Evolutionary conservation across 1,140 invertebrate species (phyloP).

Genomic region (Magallana ariakensis): DNA sequence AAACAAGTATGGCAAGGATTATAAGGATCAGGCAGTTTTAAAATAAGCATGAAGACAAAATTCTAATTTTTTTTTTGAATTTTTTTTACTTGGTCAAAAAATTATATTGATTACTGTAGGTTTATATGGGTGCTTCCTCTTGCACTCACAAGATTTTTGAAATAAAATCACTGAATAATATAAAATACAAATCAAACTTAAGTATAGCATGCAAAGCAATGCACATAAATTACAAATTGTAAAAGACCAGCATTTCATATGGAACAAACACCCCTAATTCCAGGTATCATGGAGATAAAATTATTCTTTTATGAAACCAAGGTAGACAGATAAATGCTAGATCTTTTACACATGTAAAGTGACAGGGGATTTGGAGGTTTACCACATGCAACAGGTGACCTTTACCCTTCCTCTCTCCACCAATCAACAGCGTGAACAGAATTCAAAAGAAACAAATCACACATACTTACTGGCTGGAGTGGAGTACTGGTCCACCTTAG

Average conservation of each 20-base stretch:
- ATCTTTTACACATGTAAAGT: constrained; percentile 1
- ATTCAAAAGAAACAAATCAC: constrained; percentile 16
- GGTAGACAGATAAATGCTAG: not conserved
- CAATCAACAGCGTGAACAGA: not conserved
- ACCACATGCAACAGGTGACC: constrained; percentile 10
- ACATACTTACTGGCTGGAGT: constrained; percentile 74
- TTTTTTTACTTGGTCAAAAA: too few relatives aligned
- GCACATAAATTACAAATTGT: not conserved
- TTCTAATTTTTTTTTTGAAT: too few relatives aligned
- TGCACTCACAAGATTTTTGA: too few relatives aligned
- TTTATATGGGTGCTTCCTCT: too few relatives aligned
- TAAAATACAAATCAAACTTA: too few relatives aligned
- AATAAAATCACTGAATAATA: too few relatives aligned
- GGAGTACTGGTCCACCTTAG: constrained; percentile 69
- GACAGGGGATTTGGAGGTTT: not conserved
- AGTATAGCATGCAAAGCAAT: too few relatives aligned
- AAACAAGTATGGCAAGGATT: not conserved
- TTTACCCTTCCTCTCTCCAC: not conserved
- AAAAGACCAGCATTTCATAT: constrained; percentile 21
- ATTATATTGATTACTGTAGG: too few relatives aligned
- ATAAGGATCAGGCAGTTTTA: too few relatives aligned
- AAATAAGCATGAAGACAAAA: too few relatives aligned
- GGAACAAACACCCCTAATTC: not conserved
- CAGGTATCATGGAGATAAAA: not conserved
- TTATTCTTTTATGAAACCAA: not conserved